Conservation (phyloP, 2,797 vertebrate genomes). For the Arctocebus calabarensis region DNA sequence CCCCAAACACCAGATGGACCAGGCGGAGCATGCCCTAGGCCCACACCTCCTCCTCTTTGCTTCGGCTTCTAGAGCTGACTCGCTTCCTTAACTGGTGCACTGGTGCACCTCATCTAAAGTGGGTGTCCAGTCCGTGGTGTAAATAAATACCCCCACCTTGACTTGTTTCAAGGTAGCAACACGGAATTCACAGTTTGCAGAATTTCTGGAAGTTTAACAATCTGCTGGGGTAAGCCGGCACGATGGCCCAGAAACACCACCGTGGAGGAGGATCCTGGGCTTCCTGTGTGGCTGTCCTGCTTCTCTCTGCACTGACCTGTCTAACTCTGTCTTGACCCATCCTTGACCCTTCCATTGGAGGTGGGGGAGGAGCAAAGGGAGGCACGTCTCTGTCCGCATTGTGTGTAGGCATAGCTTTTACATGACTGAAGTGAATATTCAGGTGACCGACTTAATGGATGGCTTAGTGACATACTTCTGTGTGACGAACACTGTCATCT, state of each 20-base stretch:
- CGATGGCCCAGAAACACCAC: accelerated
- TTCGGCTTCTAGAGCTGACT: neutral
- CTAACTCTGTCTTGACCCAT: neutral
- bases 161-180: neutral
- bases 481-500: neutral
- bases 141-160: neutral
- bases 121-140: neutral
- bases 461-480: neutral
- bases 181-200: neutral
- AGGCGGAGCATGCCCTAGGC: neutral
- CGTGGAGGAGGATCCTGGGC: accelerated
- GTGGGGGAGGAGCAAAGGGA: neutral
- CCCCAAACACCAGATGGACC: neutral
- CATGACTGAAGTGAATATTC: neutral
- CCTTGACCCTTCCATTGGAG: neutral
- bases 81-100: neutral
- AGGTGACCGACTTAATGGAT: neutral
- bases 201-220: neutral
- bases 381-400: neutral
- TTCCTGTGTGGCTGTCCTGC: accelerated
- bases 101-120: neutral
- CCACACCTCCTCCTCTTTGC: no score
- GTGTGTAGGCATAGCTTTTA: neutral
- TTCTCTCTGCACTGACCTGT: neutral
- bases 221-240: no score